These are phyloP conservation scores for Cyphomyrus discorhynchus DNA, from an alignment of 2,113 vertebrate species.

Conservation along the genomic window DNA sequence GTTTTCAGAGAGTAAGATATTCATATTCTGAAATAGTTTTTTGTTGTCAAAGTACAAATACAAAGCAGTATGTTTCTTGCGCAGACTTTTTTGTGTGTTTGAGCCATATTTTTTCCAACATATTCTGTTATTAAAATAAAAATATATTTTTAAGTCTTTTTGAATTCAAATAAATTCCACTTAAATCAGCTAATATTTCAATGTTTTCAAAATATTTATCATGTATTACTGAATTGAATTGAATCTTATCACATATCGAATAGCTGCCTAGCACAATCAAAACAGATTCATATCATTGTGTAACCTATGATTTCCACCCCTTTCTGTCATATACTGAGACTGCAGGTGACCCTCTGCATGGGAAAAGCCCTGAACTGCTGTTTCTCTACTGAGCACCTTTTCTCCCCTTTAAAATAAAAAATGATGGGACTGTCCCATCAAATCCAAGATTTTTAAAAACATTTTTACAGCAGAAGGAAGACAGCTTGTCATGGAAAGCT, in stretches of 20 bases:
- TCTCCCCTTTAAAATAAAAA: not conserved
- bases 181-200: not conserved
- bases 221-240: not conserved
- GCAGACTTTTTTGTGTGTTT: not conserved
- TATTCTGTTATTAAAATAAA: not conserved
- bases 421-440: not conserved
- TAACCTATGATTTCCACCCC: not conserved
- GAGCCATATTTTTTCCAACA: not conserved
- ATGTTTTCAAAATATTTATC: not conserved
- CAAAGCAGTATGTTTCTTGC: not conserved
- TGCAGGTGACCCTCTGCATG: not conserved
- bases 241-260: not conserved
- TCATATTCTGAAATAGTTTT: not conserved
- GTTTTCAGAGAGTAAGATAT: not conserved
- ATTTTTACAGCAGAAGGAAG: not conserved
- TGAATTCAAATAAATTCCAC: not conserved
- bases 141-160: not conserved
- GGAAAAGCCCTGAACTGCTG: not conserved
- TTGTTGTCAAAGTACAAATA: not conserved
- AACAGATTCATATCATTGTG: not conserved
- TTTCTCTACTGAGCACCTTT: not conserved
- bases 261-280: not conserved
- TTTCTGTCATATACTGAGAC: not conserved
- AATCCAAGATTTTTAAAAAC: not conserved
- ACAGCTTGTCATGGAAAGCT: not conserved